Evolutionary conservation across 2,797 vertebrate genomes (phyloP).

Genomic region (Ctenosaura bakeri): DNA sequence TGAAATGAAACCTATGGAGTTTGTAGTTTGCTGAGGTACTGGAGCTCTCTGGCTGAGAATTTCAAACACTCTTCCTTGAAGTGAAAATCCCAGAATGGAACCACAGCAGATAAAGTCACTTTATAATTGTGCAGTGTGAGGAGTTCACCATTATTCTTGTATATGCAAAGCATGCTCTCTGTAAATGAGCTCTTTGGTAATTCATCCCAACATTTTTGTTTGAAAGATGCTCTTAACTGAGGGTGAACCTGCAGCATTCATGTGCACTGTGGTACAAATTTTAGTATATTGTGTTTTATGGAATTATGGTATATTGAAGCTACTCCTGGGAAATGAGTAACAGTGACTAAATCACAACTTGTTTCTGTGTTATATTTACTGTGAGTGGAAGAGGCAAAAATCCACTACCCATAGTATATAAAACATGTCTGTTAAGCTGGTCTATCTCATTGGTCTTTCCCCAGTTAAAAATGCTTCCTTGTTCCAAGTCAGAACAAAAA

Average conservation of each 20-base stretch:
- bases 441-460: background rate
- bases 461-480: background rate
- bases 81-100: too few species aligned
- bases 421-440: constrained; percentile 17
- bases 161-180: background rate
- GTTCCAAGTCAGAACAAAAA: background rate
- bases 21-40: too few species aligned
- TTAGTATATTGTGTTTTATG: accelerated
- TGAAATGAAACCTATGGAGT: too few species aligned
- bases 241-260: background rate
- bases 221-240: background rate
- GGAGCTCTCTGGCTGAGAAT: too few species aligned
- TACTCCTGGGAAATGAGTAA: background rate
- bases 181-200: background rate
- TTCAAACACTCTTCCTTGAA: too few species aligned
- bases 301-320: background rate
- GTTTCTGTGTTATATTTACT: background rate
- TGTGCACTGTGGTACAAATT: background rate
- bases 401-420: background rate
- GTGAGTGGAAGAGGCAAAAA: constrained; percentile 4
- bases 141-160: background rate
- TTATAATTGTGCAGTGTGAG: too few species aligned
- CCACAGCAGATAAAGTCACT: too few species aligned
- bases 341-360: background rate
- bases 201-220: background rate